Evolutionary conservation across 1,140 invertebrate genomes (phyloP).

Genomic region (Geopemphigus sp.): DNA sequence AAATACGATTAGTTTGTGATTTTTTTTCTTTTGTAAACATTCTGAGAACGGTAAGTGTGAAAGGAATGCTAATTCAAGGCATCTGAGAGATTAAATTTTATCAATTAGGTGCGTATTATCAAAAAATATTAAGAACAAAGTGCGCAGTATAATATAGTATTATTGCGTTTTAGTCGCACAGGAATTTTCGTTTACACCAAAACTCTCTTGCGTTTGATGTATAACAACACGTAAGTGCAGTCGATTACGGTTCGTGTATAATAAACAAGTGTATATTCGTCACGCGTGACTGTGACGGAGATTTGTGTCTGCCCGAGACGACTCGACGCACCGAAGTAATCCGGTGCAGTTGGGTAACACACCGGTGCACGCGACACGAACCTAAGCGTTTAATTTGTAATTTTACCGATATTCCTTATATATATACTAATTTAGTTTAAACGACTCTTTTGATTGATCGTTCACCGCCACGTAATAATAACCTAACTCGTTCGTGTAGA

Average conservation of each 20-base stretch:
- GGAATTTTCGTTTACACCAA: background rate
- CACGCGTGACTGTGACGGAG: background rate
- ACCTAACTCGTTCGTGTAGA: no score
- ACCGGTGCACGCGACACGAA: no score
- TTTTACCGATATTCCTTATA: no score
- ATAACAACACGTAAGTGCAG: no score
- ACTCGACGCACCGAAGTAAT: no score
- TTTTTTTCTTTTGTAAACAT: background rate
- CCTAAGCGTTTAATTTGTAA: no score
- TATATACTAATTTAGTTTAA: no score
- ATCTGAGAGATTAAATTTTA: conserved; percentile 19
- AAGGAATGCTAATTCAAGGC: background rate
- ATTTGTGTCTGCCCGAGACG: no score
- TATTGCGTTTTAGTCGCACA: background rate
- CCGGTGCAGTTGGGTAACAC: no score
- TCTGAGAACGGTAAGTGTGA: background rate
- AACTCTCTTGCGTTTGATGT: background rate
- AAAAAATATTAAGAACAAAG: background rate
- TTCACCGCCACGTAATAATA: no score
- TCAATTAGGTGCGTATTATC: background rate
- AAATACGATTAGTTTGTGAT: background rate
- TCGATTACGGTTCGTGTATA: no score
- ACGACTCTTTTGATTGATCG: no score
- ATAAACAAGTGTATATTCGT: background rate
- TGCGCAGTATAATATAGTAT: background rate